phyloP scores from a whole-genome alignment of 2,888 invertebrate species.

The Lamellibrachia satsuma region DNA sequence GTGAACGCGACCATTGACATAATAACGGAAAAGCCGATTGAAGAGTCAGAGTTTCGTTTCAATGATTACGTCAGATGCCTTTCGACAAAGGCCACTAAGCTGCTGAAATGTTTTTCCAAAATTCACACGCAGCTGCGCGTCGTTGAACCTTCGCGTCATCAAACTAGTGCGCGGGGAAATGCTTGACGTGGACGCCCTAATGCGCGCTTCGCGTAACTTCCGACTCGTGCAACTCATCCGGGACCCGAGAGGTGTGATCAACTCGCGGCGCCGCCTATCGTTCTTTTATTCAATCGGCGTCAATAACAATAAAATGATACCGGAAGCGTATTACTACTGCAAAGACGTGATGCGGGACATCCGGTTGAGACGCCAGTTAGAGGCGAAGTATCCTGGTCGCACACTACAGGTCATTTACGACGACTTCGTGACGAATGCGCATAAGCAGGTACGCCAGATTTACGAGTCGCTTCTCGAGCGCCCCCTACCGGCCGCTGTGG shows the following conservation, averaged over 20 bases:
- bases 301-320: neutral
- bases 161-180: neutral
- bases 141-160: neutral
- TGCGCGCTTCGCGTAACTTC: neutral
- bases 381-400: slow-evolving; percentile 7
- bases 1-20: neutral
- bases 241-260: neutral
- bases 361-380: slow-evolving; percentile 19
- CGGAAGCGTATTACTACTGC: slow-evolving; percentile 34
- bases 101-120: neutral
- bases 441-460: neutral
- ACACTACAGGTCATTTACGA: slow-evolving; percentile 28
- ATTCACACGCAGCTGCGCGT: neutral
- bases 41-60: neutral
- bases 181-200: neutral
- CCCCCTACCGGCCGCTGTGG: neutral
- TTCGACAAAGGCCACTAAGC: neutral
- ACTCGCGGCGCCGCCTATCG: neutral
- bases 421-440: slow-evolving; percentile 24
- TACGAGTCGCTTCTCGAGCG: neutral
- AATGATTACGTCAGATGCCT: neutral
- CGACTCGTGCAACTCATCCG: neutral
- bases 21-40: neutral
- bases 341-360: slow-evolving; percentile 24
- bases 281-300: neutral